Evolutionary conservation across 2,113 vertebrate genomes (phyloP), one percentile per base, ranked within the genome.

Genomic region (Rhynchomys soricoides): DNA sequence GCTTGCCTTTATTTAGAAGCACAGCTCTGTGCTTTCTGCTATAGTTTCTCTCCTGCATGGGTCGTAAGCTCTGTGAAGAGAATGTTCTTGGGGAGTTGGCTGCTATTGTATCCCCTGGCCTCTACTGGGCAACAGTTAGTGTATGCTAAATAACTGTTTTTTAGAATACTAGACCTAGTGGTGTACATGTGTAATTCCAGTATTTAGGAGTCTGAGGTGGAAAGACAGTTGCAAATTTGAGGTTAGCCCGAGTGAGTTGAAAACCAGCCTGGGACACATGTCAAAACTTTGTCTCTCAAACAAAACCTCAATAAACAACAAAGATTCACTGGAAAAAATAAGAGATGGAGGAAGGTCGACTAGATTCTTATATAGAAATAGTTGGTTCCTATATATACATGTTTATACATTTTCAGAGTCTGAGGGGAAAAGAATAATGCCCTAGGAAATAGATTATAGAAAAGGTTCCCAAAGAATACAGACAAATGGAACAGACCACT

Each of bases 381-480:
- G 86, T 17, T 50, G 24, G 59, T 24, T 52, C 55, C 66, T 75
- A n/a, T 77, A 40, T 52, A 74, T 50, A 10, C 7, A 88, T 86
- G 48, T 2, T 48, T 68, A 29, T 48, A 29, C 21, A 70, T 88
- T 91, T 95, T 96, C 19, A 90, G 79, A 92, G 57, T 85, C 37
- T 55, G 15, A 92, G 43, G 40, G 88, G 81, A 34, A 94, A 93
- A 64, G 22, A 81, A 37, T 71, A 48, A 81, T 77, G 88, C 73
- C 21, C 31, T 78, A 68, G n/a, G n/a, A 88, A 91, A 62, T 37
- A 83, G 90, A 68, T 86, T 71, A 68, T 91, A 64, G 37, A 59
- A 86, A 75, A 73, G 11, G 0, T 43, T 94, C 19, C 5, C 34
- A 77, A 81, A 91, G 22, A 78, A 88, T 9, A 40, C 16, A 40